These are phyloP conservation scores for Catharus bicknelli DNA, from an alignment of 2,113 vertebrate species.

Conservation along the genomic window DNA sequence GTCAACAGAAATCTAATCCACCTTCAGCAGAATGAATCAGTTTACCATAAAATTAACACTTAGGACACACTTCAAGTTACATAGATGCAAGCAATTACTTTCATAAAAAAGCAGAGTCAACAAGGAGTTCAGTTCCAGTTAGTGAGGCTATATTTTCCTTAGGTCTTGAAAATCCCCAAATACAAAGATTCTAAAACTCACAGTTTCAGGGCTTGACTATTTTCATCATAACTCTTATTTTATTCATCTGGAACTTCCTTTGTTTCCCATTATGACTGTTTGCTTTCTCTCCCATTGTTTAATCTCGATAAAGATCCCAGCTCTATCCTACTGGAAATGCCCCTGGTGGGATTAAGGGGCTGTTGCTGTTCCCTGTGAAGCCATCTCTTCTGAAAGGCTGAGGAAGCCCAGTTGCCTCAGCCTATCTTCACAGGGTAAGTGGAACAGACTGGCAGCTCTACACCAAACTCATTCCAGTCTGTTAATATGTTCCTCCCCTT, in stretches of 20 bases:
- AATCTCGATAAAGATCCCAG: neutral
- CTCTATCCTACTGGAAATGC: rapidly evolving
- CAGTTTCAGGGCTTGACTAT: neutral
- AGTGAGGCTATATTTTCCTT: neutral
- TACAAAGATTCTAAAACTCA: neutral
- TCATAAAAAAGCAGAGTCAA: neutral
- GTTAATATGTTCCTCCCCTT: neutral
- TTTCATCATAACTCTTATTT: neutral
- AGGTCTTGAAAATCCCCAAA: neutral
- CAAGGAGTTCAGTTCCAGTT: neutral
- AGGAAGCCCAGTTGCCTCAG: neutral
- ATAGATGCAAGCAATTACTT: neutral
- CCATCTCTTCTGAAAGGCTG: neutral
- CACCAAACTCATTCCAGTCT: neutral
- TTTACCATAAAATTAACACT: neutral
- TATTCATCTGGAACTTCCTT: neutral
- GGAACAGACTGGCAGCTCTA: neutral
- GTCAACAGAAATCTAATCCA: neutral
- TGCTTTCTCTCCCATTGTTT: neutral
- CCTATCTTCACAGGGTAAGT: neutral
- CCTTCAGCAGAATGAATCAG: neutral
- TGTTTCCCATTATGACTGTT: neutral
- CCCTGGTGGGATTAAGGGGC: neutral
- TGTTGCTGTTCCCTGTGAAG: neutral
- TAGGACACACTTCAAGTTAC: neutral